A percentile compares a stretch with the other conserved stretches of the same genome.
These are phyloP conservation scores for Lates japonicus DNA, from an alignment of 2,797 vertebrate species.

Conservation along the genomic window DNA sequence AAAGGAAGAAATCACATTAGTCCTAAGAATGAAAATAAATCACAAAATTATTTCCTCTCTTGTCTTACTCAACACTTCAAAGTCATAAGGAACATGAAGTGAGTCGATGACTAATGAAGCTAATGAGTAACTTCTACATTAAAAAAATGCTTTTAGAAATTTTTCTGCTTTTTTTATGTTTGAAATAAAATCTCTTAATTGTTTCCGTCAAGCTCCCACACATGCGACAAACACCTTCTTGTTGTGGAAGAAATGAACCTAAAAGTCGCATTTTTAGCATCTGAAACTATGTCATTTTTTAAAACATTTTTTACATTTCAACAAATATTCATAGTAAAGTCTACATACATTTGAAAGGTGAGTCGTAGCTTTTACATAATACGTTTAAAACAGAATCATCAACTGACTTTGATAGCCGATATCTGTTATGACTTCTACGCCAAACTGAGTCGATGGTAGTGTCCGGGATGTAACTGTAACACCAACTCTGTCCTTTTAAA, in stretches of 20 bases:
- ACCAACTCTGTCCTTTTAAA: background rate
- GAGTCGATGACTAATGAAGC: background rate
- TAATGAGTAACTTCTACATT: background rate
- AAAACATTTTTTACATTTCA: background rate
- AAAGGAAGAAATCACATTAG: background rate
- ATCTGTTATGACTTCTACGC: background rate
- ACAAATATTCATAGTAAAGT: background rate
- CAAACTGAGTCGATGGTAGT: background rate
- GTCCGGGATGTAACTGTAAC: background rate
- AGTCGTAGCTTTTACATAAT: no score
- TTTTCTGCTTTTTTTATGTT: background rate
- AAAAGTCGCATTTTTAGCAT: background rate
- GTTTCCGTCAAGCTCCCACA: slow-evolving; percentile 37
- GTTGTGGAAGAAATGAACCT: background rate
- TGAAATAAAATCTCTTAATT: background rate
- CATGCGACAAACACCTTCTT: background rate
- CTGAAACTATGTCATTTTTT: background rate
- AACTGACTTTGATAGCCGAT: background rate
- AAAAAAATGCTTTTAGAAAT: background rate
- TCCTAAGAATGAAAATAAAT: background rate
- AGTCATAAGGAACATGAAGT: background rate
- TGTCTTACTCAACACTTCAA: background rate
- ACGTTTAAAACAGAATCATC: background rate
- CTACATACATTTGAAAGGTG: background rate
- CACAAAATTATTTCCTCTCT: no score